Evolutionary conservation across 2,113 vertebrate species (phyloP).

Genomic region (Nycticebus coucang): DNA sequence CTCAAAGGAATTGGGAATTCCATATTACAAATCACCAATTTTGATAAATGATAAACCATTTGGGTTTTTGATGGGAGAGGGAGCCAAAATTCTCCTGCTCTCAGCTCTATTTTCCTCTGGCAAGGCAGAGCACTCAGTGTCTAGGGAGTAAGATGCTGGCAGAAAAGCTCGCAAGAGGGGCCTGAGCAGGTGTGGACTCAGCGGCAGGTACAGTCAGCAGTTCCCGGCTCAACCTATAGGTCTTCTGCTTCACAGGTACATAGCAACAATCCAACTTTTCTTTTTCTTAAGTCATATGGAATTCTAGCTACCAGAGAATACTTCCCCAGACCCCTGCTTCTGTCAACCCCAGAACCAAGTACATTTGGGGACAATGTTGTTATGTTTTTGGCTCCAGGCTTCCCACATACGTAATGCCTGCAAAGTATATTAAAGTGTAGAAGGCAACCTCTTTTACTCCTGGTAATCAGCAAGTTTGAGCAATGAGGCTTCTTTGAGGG

Average conservation of each 20-base stretch:
- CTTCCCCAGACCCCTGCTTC: neutral
- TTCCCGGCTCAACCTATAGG: rapidly evolving
- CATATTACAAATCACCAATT: neutral
- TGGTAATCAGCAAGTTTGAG: neutral
- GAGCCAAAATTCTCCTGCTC: neutral
- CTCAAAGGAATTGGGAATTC: neutral
- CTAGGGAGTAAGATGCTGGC: neutral
- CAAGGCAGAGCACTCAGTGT: neutral
- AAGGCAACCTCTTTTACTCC: neutral
- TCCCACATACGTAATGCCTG: neutral
- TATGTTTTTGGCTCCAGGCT: conserved; percentile 2
- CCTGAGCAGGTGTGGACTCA: neutral
- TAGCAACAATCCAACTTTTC: neutral
- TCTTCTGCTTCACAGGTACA: neutral
- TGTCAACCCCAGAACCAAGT: neutral
- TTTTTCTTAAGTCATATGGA: neutral
- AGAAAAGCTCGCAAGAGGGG: neutral
- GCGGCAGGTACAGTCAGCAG: too few species aligned
- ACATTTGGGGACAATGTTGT: neutral
- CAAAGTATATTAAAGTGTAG: neutral
- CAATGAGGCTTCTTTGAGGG: neutral
- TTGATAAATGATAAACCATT: neutral
- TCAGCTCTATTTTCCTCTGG: neutral
- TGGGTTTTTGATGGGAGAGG: neutral
- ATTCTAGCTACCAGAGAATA: neutral